Evolutionary conservation across 2,888 invertebrate species (phyloP), one percentile per base, ranked within the genome.

Genomic region (Unio pictorum): DNA sequence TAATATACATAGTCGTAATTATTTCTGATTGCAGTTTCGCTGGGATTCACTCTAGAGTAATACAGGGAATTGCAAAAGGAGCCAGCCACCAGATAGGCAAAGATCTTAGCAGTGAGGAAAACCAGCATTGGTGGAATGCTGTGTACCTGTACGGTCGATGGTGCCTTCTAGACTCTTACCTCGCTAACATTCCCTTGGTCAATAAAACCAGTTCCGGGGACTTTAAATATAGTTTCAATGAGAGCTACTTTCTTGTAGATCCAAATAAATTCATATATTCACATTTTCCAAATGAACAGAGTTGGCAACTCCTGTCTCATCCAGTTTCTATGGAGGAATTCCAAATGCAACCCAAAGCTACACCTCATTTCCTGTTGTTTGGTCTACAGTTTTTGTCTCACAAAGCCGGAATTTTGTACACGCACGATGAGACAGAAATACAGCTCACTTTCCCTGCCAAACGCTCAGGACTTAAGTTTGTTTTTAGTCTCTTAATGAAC

Each of bases 71-170:
- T 34, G 78, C 77, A 0, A 81, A 81, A 65, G 81, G 81, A 26
- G 76, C 79, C 20, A 80, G 76, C 70, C 79, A 79, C 69, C 73
- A 79, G 64, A 80, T 80, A 3, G 81, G 81, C 15, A 75, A 79
- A 55, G 68, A 71, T 5, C 72, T 81, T 63, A 74, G 71, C 5
- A 73, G 78, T 2, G 80, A 80, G 54, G 80, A 80, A 20, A 79
- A 75, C 67, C 80, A 80, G 34, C 81, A 81, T 65, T 80, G 80
- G 68, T 81, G 81, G 81, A 81, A 81, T 67, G 79, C 75, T 55
- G 76, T 81, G 17, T 72, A 73, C 45, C 68, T 81, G 20, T 75
- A 80, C 61, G 80, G 80, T 4, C 69, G 72, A 34, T 81, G 81
- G 81, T 75, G 77, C 55, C 70, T 80, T 7, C 75, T 81, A 4